phyloP scores from a whole-genome alignment of 2,113 vertebrate species.

The Oncorhynchus masou region DNA sequence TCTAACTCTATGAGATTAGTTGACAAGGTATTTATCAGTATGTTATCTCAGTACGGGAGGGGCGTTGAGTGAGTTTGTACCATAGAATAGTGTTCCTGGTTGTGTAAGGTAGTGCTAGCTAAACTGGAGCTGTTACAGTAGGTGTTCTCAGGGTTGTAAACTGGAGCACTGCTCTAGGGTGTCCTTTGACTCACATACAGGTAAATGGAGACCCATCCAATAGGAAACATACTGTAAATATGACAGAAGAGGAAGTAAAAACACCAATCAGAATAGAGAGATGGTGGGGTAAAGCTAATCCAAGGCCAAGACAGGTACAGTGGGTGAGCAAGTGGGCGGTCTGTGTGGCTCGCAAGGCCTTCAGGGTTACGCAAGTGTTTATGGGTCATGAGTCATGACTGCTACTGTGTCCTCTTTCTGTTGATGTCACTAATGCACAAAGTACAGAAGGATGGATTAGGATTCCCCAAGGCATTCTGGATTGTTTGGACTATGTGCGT shows the following conservation, averaged over 20 bases:
- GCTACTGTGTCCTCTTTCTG: conserved; percentile 12
- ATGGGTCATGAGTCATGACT: conserved; percentile 26
- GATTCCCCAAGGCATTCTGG: conserved; percentile 41
- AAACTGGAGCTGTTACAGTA: no score
- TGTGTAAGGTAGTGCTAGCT: no score
- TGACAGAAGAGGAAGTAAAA: background rate
- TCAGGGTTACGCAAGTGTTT: conserved; percentile 19
- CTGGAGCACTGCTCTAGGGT: no score
- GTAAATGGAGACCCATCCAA: no score
- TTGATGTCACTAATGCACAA: conserved; percentile 58
- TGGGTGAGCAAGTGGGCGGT: conserved; percentile 62
- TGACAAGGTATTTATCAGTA: no score
- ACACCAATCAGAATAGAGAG: background rate
- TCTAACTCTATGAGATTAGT: no score
- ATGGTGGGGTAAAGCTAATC: conserved; percentile 36
- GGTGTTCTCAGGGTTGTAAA: no score
- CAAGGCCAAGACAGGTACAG: conserved; percentile 55
- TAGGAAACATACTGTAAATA: no score
- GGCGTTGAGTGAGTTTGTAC: no score
- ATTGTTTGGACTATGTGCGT: conserved; percentile 21
- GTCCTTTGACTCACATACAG: no score
- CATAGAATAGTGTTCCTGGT: no score
- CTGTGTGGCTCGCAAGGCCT: conserved; percentile 44
- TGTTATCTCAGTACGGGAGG: no score
- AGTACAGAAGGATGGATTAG: conserved; percentile 48